Evolutionary conservation across 2,888 invertebrate genomes (phyloP).

Genomic region (Microplitis deprimator): DNA sequence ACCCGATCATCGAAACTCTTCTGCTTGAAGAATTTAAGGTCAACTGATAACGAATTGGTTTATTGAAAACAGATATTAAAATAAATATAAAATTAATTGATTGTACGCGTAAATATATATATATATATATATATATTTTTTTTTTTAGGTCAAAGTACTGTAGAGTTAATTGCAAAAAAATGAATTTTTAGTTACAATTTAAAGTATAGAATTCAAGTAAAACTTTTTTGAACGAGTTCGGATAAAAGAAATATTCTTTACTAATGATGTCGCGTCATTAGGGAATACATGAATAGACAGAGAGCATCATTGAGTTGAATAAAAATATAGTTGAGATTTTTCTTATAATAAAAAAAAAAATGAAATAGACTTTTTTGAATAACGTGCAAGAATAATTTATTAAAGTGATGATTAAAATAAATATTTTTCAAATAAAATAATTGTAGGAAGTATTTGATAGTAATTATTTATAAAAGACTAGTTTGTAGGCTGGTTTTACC

Average conservation of each 20-base stretch:
- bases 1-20: not conserved
- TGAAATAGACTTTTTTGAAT: not conserved
- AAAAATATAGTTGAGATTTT: not conserved
- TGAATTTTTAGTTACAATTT: not conserved
- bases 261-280: slow-evolving; percentile 47
- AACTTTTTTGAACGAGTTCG: not conserved
- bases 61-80: not conserved
- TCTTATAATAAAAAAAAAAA: not conserved
- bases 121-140: no score
- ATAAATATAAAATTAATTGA: not conserved
- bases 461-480: not conserved
- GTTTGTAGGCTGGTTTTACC: not conserved
- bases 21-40: not conserved
- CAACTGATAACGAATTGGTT: not conserved
- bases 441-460: not conserved
- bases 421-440: not conserved
- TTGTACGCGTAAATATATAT: not conserved
- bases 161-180: not conserved
- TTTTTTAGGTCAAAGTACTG: not conserved
- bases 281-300: slow-evolving; percentile 10
- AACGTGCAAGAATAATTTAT: not conserved
- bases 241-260: not conserved
- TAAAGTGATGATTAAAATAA: not conserved
- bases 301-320: not conserved
- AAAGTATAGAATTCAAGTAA: not conserved